These are phyloP conservation scores for Thamnophis sirtalis DNA, from an alignment of 2,113 vertebrate species.

Conservation along the genomic window DNA sequence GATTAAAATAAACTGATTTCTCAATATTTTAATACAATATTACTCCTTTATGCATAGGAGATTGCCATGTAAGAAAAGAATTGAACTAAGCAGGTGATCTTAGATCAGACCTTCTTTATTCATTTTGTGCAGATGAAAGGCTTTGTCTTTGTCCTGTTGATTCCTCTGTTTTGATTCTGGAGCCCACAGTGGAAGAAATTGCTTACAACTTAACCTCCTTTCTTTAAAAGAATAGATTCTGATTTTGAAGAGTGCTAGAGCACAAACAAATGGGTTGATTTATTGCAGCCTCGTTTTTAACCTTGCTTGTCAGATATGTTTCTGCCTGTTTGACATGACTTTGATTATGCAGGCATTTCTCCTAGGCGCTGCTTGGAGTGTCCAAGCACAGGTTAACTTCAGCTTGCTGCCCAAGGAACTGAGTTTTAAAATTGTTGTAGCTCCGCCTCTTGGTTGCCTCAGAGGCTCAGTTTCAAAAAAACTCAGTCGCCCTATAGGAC, in stretches of 20 bases:
- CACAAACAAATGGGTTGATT: conserved; percentile 32
- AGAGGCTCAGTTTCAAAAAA: too few species aligned
- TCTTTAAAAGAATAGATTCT: background rate
- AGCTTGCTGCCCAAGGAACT: too few species aligned
- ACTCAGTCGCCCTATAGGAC: too few species aligned
- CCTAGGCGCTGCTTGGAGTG: too few species aligned
- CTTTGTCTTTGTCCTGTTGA: background rate
- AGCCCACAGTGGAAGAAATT: background rate
- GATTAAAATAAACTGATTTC: background rate
- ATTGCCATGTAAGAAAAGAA: background rate
- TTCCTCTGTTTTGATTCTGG: background rate
- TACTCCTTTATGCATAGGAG: background rate
- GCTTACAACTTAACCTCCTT: background rate
- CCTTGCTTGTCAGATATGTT: conserved; percentile 57
- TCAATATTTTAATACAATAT: background rate
- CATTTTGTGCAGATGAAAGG: background rate
- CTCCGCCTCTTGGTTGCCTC: too few species aligned
- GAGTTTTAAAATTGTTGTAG: too few species aligned
- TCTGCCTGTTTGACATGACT: conserved; percentile 62
- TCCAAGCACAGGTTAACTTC: too few species aligned
- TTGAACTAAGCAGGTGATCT: background rate
- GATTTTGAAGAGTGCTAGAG: background rate
- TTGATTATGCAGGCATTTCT: conserved; percentile 50
- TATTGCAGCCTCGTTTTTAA: conserved; percentile 61
- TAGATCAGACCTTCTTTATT: accelerated